These are phyloP conservation scores for Microctonus brassicae DNA, from an alignment of 2,888 invertebrate genomes.

Conservation along the genomic window DNA sequence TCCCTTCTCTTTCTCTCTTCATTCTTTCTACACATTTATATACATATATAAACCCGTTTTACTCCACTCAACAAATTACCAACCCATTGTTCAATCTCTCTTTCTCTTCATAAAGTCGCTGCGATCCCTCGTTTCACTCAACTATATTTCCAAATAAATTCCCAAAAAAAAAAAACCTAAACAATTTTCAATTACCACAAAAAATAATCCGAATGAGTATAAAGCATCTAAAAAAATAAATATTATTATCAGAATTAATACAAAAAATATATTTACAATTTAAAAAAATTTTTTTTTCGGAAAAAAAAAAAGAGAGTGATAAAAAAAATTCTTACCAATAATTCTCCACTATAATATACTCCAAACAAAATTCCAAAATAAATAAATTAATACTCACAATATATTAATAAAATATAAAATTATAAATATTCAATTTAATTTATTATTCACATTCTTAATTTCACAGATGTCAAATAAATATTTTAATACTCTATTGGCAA, in stretches of 20 bases:
- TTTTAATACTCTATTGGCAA: constrained; percentile 54
- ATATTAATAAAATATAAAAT: too few relatives aligned
- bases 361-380: too few relatives aligned
- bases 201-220: too few relatives aligned
- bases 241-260: background rate
- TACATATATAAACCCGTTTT: constrained; percentile 33
- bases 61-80: constrained; percentile 66
- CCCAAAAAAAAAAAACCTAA: background rate
- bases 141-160: background rate
- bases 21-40: constrained; percentile 11
- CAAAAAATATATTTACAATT: too few relatives aligned
- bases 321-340: too few relatives aligned
- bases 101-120: background rate
- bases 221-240: background rate
- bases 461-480: constrained; percentile 50
- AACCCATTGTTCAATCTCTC: constrained; percentile 55
- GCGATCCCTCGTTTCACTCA: background rate
- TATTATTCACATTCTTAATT: too few relatives aligned
- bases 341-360: too few relatives aligned
- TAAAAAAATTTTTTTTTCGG: too few relatives aligned
- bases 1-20: constrained; percentile 4
- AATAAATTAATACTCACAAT: too few relatives aligned
- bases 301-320: too few relatives aligned
- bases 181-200: background rate
- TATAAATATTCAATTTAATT: too few relatives aligned